Evolutionary conservation across 2,797 vertebrate species (phyloP), one percentile per base, ranked within the genome.

Genomic region (Phalloptychus januarius): DNA sequence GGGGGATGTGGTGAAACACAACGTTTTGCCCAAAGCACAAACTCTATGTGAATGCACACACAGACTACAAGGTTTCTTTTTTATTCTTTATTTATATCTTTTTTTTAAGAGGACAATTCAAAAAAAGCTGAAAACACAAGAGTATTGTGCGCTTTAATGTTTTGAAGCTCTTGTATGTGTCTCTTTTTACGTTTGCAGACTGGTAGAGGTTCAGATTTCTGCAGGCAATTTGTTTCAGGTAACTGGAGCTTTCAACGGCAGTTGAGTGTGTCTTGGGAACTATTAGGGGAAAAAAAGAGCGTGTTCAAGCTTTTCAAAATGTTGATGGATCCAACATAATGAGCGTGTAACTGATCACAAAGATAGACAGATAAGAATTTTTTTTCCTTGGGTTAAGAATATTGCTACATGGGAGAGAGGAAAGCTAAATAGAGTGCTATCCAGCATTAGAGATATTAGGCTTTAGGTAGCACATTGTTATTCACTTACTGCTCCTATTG

Each of bases 221-320:
- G 93, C 83, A 95, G 95, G 95, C 95, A 95, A 95, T 96, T 96
- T 96, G 94, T 96, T 96, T 96, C 95, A 96, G 96, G 94, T 96
- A 96, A 94, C 94, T 89, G 94, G 92, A 95, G 91, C 94, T 95
- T 95, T 95, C 93, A 96, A 92, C 92, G 91, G 90, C 91, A 93
- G 92, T 92, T 93, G 91, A 94, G 90, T 93, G 91, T 94, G 94
- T 92, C 94, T 90, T 93, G 94, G 95, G 95, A 96, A 94, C 94
- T 95, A 95, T 95, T 95, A 94, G 88, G 87, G 82, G 85, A 83
- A 40, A 89, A 86, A 91, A 92, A 89, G 87, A 90, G 88, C 87
- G 85, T 82, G 89, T 92, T 95, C 91, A 90, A 92, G 92, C 92
- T 94, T 93, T 93, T 93, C 92, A 93, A 93, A 95, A 95, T 94